These are phyloP conservation scores for Trididemnum clinides DNA, from an alignment of 23 tunicate species.

Conservation along the genomic window DNA sequence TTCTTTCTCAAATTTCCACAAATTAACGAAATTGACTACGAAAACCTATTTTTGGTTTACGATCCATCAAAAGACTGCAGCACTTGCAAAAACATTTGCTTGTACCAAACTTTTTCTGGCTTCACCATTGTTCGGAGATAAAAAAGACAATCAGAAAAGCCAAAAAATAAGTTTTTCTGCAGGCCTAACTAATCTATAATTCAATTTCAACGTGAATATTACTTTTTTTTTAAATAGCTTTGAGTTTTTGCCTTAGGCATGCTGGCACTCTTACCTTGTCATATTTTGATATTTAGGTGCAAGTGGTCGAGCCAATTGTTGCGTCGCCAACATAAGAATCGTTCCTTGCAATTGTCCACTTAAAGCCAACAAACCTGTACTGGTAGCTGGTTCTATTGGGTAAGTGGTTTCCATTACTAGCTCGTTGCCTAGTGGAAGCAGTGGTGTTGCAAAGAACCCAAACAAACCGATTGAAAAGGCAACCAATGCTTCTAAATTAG, in stretches of 20 bases:
- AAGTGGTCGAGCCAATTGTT: conserved; percentile 21
- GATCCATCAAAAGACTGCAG: too few relatives aligned
- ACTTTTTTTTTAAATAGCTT: not conserved
- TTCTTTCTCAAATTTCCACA: too few relatives aligned
- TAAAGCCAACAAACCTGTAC: conserved; percentile 58
- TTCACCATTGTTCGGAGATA: too few relatives aligned
- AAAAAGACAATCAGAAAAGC: too few relatives aligned
- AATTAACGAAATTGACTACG: too few relatives aligned
- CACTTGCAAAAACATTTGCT: too few relatives aligned
- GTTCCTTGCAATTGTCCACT: conserved; percentile 70
- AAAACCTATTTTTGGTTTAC: too few relatives aligned
- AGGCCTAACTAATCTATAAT: not conserved
- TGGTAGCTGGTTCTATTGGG: conserved; percentile 62
- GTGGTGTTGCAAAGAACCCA: conserved; percentile 68
- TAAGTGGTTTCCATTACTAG: conserved; percentile 67
- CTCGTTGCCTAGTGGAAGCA: conserved; percentile 71
- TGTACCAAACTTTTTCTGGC: too few relatives aligned
- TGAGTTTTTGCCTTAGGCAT: not conserved
- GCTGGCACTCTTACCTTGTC: not conserved
- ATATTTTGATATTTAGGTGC: not conserved
- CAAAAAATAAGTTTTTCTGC: too few relatives aligned
- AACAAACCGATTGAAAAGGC: conserved; percentile 41
- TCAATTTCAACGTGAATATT: not conserved
- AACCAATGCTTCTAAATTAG: conserved; percentile 13
- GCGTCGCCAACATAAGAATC: conserved; percentile 35